phyloP scores from a whole-genome alignment of 2,113 vertebrate genomes.

The Bungarus multicinctus region DNA sequence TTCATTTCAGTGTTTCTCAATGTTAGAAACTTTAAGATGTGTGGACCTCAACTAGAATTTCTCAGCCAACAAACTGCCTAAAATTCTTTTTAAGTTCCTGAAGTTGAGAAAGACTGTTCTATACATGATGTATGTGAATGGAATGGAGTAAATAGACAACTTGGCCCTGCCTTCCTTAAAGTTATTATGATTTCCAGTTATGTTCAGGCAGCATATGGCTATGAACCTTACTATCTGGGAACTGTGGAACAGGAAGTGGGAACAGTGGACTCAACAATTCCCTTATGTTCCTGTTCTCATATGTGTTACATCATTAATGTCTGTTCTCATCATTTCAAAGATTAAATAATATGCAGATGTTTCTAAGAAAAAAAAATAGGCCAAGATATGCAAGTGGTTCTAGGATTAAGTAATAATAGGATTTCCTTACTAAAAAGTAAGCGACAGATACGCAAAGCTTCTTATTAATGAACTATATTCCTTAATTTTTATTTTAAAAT shows the following conservation, averaged over 20 bases:
- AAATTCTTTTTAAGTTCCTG: not conserved
- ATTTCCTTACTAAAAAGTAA: not conserved
- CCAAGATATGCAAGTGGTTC: not conserved
- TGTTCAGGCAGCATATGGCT: not conserved
- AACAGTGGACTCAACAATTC: not conserved
- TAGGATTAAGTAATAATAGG: not conserved
- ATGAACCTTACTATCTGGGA: not conserved
- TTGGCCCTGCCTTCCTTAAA: not conserved
- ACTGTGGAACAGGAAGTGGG: not conserved
- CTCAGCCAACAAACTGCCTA: not conserved
- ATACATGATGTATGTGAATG: not conserved
- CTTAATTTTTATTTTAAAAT: not conserved
- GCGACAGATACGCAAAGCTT: not conserved
- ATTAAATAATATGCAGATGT: not conserved
- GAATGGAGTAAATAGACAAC: fast-evolving
- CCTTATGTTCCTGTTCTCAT: not conserved
- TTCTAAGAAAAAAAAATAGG: not conserved
- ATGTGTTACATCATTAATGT: not conserved
- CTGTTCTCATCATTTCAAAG: not conserved
- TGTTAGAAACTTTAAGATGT: not conserved
- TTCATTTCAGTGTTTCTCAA: not conserved
- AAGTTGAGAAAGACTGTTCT: not conserved
- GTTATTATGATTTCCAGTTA: not conserved
- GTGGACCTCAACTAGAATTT: not conserved
- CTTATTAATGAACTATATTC: not conserved